These are phyloP conservation scores for Coptodon bakossiorum DNA, from an alignment of 2,113 vertebrate genomes.

Conservation along the genomic window DNA sequence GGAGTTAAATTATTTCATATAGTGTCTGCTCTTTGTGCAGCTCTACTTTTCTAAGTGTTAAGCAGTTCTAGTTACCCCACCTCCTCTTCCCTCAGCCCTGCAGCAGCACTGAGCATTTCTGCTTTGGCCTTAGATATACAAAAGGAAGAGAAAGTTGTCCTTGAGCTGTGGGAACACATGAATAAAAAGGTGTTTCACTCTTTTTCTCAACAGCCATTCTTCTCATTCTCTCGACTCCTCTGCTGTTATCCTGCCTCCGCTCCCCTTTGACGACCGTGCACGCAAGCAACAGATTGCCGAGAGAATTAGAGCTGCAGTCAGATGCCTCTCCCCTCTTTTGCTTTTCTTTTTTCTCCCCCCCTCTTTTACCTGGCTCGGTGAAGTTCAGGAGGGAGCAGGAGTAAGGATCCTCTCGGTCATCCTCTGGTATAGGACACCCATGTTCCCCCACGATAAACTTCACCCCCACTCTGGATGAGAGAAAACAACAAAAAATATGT, in stretches of 20 bases:
- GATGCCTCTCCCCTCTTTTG: not conserved
- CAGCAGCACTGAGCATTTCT: conserved; percentile 1
- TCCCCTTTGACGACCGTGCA: not conserved
- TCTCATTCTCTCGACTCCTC: conserved; percentile 22
- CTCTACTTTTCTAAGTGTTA: conserved; percentile 1
- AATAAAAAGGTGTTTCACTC: conserved; percentile 38
- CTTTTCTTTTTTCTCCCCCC: rapidly evolving
- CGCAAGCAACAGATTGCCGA: not conserved
- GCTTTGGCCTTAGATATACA: conserved; percentile 21
- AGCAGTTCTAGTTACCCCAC: not conserved
- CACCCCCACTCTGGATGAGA: conserved; percentile 81
- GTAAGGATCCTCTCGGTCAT: conserved; percentile 92
- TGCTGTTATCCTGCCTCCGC: not conserved
- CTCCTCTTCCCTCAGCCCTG: not conserved
- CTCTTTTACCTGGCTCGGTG: conserved; percentile 79
- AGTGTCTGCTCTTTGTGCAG: not conserved
- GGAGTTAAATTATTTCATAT: conserved; percentile 13
- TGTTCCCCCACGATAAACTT: conserved; percentile 91
- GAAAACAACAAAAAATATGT: conserved; percentile 39
- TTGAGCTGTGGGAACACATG: conserved; percentile 54
- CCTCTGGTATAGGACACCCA: conserved; percentile 87
- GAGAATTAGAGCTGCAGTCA: not conserved
- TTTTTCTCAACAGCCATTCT: conserved; percentile 24
- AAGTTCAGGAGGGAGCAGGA: conserved; percentile 92
- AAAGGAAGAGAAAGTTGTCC: conserved; percentile 33